Percentiles rank a stretch among this genome's conserved stretches.
Conservation (phyloP, 1,140 invertebrate genomes). For the Aphaenogaster floridana region DNA sequence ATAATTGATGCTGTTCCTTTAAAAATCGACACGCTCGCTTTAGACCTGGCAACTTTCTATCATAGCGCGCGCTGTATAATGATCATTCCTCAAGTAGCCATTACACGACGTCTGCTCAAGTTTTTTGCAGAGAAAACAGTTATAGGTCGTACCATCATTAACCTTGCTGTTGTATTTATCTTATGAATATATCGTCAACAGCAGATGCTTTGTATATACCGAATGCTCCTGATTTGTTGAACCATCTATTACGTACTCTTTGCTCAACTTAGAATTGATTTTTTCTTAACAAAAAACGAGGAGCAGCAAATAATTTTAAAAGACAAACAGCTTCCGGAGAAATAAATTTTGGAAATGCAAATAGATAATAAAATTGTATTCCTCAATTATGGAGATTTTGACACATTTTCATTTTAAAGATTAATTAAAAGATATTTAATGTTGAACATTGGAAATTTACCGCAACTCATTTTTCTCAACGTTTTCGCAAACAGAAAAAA, state of each 20-base stretch:
- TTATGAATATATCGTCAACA: conserved; percentile 21
- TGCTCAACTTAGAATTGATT: neutral
- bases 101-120: conserved; percentile 7
- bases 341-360: neutral
- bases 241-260: neutral
- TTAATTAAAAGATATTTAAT: neutral
- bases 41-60: conserved; percentile 41
- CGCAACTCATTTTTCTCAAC: neutral
- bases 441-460: neutral
- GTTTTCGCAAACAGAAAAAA: neutral
- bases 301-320: neutral
- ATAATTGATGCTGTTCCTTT: conserved; percentile 33
- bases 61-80: conserved; percentile 2
- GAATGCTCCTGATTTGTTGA: neutral
- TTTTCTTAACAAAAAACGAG: neutral
- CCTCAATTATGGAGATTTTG: neutral
- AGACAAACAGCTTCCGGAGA: neutral
- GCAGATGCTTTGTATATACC: neutral
- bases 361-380: neutral
- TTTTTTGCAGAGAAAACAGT: conserved; percentile 44
- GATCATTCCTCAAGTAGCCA: neutral
- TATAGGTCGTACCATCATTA: conserved; percentile 21
- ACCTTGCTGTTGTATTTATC: conserved; percentile 9
- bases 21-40: conserved; percentile 47
- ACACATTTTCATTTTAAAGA: neutral